Evolutionary conservation across 92 coral and sea anemone genomes (phyloP).

Genomic region (Parazoanthus swiftii): DNA sequence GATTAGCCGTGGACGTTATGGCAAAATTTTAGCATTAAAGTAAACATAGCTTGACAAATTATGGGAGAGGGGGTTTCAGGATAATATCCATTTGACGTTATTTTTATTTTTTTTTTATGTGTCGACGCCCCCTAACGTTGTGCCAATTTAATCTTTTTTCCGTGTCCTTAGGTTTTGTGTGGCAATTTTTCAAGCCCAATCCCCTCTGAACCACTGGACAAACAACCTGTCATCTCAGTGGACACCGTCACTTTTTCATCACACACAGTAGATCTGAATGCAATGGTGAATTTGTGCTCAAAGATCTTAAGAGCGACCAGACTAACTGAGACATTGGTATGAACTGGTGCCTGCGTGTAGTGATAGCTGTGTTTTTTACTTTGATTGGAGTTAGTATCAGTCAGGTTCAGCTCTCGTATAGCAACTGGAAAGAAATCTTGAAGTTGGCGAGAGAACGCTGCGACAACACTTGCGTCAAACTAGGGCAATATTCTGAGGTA

Average conservation of each 20-base stretch:
- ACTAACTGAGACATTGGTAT: neutral
- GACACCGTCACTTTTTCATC: neutral
- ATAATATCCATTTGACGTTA: no score
- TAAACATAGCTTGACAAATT: no score
- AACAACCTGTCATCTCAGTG: neutral
- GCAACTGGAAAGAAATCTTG: neutral
- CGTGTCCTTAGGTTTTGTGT: no score
- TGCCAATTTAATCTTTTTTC: no score
- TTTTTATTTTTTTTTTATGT: no score
- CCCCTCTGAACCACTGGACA: neutral
- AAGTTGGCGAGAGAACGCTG: constrained; percentile 11
- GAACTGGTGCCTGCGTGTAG: neutral
- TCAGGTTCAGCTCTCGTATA: neutral
- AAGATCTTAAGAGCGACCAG: neutral
- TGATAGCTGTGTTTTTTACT: neutral
- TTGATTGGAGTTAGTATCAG: neutral
- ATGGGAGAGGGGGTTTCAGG: no score
- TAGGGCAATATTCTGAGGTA: neutral
- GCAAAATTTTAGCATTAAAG: no score
- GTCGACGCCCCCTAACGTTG: no score
- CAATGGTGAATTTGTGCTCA: neutral
- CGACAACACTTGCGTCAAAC: neutral
- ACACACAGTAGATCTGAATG: neutral
- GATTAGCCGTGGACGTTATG: no score
- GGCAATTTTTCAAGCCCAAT: neutral